Evolutionary conservation across 2,797 vertebrate species (phyloP).

Genomic region (Takifugu rubripes): DNA sequence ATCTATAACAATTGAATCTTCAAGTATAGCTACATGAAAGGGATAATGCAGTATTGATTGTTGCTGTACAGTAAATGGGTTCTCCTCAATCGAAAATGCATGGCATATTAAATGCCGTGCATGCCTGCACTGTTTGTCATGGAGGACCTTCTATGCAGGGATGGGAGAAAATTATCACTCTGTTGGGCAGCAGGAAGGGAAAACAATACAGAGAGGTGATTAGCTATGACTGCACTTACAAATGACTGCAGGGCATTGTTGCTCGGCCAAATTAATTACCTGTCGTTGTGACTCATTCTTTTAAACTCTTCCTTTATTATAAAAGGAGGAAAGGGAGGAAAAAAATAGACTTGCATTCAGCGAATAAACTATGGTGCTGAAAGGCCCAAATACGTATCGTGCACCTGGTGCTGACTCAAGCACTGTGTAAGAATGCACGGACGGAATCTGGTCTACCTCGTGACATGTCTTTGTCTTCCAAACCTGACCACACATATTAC

Average conservation of each 20-base stretch:
- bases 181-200: slow-evolving; percentile 38
- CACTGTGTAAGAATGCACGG: no score
- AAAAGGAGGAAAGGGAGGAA: slow-evolving; percentile 12
- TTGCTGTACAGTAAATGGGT: slow-evolving; percentile 47
- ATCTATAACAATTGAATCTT: slow-evolving; percentile 57
- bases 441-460: no score
- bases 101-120: slow-evolving; percentile 44
- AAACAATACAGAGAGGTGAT: slow-evolving; percentile 64
- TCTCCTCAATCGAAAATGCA: slow-evolving; percentile 39
- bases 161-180: slow-evolving; percentile 45
- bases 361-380: slow-evolving; percentile 24
- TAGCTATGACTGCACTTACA: slow-evolving; percentile 63
- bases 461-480: neutral
- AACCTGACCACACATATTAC: neutral
- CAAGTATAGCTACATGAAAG: slow-evolving; percentile 54
- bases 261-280: slow-evolving; percentile 73
- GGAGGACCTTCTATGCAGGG: slow-evolving; percentile 7
- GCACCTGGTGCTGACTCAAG: slow-evolving; percentile 5
- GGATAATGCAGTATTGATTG: slow-evolving; percentile 55
- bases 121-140: slow-evolving; percentile 33
- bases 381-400: slow-evolving; percentile 15
- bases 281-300: slow-evolving; percentile 72
- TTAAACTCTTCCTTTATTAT: slow-evolving; percentile 55
- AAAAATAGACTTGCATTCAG: neutral
- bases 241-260: slow-evolving; percentile 56